Base-by-base conservation (phyloP, 2,113 vertebrate genomes). In the Pipa parva region DNA sequence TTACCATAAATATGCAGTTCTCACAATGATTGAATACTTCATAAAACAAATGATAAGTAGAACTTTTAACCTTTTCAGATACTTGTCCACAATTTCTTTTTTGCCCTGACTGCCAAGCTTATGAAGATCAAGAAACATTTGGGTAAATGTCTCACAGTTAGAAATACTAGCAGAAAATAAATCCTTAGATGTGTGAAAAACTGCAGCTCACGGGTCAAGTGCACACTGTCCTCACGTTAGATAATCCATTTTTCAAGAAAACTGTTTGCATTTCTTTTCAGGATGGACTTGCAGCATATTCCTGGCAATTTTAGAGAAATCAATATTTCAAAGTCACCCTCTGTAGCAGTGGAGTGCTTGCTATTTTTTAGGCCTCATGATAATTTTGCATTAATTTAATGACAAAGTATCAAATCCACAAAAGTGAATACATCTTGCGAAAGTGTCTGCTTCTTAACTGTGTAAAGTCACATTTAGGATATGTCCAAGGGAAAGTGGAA, bases 241-340 rank as follows among this genome's bases (percentile, higher is more conserved):
- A 69, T 48, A 59, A 67, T 69, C 46, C 46, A 69, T 69, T 59
- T 60, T 69, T 69, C 65, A 69, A n/a, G 50, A 52, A 50, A 69
- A 60, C 45, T 28, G 25, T 58, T 55, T 48, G 21, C 64, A 49
- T 27, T 31, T 28, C 36, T 49, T 33, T 28, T 51, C 56, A 31
- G 22, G 26, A 24, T 42, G 27, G 31, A 48, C 22, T 17, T 60
- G 37, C 45, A 50, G 56, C 45, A 39, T 21, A 39, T 68, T 60
- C 42, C 48, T 52, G 31, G 24, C 18, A 58, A 45, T 12, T 36
- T 20, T 10, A 9, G 24, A 18, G 12, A 21, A 69, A 69, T 69
- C 48, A 9, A 69, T 69, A 52, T n/a, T 22, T 51, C 18, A 22
- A 12, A 58, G 20, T 15, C 20, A 26, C 39, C 17, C 48, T 52